Conservation (phyloP, 2,888 invertebrate genomes). For the Pasiphila rectangulata region DNA sequence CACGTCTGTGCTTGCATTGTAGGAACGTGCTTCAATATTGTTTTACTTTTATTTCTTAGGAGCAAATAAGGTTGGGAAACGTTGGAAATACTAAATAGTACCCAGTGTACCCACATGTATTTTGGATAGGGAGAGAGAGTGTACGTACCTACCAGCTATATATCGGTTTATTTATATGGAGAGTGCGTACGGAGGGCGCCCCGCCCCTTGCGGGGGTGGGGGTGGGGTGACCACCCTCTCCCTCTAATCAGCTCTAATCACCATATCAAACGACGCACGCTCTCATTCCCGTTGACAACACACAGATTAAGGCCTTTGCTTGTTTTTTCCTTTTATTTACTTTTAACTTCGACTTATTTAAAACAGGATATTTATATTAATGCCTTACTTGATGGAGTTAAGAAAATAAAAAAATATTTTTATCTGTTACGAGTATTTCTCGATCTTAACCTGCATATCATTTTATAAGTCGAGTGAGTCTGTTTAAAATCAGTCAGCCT, state of each 20-base stretch:
- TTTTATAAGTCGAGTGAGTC: too few species aligned
- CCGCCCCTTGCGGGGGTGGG: slow-evolving; percentile 38
- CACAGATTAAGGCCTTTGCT: slow-evolving; percentile 63
- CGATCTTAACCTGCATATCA: too few species aligned
- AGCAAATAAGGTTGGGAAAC: slow-evolving; percentile 39
- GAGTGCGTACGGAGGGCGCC: slow-evolving; percentile 69
- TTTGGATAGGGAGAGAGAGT: slow-evolving; percentile 49
- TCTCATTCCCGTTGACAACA: slow-evolving; percentile 76
- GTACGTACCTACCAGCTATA: slow-evolving; percentile 66
- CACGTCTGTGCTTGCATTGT: slow-evolving; percentile 30
- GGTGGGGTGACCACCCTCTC: slow-evolving; percentile 44
- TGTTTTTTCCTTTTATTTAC: slow-evolving; percentile 43
- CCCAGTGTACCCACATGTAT: slow-evolving; percentile 39
- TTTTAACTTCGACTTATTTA: slow-evolving; percentile 16
- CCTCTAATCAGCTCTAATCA: slow-evolving; percentile 80
- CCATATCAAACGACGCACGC: slow-evolving; percentile 80
- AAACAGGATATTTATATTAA: too few species aligned
- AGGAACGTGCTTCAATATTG: slow-evolving; percentile 33
- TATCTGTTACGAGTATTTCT: too few species aligned
- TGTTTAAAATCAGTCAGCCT: too few species aligned
- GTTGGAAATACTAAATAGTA: slow-evolving; percentile 38
- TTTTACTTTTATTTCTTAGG: slow-evolving; percentile 28
- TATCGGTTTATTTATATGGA: slow-evolving; percentile 78
- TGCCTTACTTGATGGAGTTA: too few species aligned
- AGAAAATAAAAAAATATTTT: too few species aligned